phyloP scores from a whole-genome alignment of 2,888 invertebrate species.

The Tetragonula carbonaria region DNA sequence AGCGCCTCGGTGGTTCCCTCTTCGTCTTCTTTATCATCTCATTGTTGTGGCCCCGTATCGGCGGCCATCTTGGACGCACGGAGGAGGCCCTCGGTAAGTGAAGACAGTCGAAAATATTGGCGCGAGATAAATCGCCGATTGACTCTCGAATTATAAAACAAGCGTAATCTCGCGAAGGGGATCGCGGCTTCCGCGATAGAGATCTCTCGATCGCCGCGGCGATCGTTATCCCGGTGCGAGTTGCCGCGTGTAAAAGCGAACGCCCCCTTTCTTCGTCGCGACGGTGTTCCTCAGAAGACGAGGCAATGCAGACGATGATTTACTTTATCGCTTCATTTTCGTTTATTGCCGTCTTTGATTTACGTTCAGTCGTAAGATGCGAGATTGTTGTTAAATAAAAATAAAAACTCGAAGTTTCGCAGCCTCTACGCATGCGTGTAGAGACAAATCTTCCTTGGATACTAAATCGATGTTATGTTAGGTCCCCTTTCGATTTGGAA shows the following conservation, averaged over 20 bases:
- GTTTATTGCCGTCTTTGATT: background rate
- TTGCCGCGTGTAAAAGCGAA: background rate
- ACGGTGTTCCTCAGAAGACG: too few species aligned
- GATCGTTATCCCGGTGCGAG: conserved; percentile 28
- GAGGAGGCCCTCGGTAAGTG: conserved; percentile 18
- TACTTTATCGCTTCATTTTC: background rate
- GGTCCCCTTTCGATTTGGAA: too few species aligned
- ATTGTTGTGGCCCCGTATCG: conserved; percentile 53
- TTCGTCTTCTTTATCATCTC: conserved; percentile 62
- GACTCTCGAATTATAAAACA: conserved; percentile 57
- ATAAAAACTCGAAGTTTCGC: too few species aligned
- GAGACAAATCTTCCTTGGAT: too few species aligned
- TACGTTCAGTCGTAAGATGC: too few species aligned
- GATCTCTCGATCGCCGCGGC: conserved; percentile 41
- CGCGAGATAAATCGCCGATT: conserved; percentile 55
- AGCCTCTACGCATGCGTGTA: too few species aligned
- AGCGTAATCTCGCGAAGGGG: conserved; percentile 38
- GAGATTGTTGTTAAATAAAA: too few species aligned
- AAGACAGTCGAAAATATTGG: conserved; percentile 48
- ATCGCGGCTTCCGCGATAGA: conserved; percentile 40
- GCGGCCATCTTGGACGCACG: conserved; percentile 46
- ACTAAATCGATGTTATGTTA: too few species aligned
- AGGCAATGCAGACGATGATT: background rate
- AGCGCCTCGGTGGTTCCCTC: conserved; percentile 38
- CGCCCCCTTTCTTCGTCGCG: background rate